These are phyloP conservation scores for Aptenodytes patagonicus DNA, from an alignment of 2,113 vertebrate genomes.

Conservation along the genomic window DNA sequence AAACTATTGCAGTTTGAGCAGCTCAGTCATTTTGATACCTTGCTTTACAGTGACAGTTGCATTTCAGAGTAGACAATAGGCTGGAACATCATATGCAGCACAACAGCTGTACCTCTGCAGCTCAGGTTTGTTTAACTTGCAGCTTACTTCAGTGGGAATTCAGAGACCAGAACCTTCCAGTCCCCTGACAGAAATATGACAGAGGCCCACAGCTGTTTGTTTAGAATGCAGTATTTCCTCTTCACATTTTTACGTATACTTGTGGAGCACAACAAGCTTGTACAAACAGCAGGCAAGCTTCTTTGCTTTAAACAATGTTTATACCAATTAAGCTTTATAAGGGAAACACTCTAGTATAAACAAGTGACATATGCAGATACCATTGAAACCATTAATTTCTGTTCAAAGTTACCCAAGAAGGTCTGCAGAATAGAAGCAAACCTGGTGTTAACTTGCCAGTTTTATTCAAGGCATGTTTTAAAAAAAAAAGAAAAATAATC, in stretches of 20 bases:
- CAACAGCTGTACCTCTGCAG: not conserved
- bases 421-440: not conserved
- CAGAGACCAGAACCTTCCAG: not conserved
- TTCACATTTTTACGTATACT: not conserved
- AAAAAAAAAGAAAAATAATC: not conserved
- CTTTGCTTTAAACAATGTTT: not conserved
- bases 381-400: not conserved
- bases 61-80: not conserved
- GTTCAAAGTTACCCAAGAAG: not conserved
- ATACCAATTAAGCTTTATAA: not conserved
- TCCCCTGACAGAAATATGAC: not conserved
- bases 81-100: not conserved
- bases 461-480: accelerated
- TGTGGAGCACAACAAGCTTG: not conserved
- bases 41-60: not conserved
- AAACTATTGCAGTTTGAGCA: not conserved
- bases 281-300: not conserved
- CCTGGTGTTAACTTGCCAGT: not conserved
- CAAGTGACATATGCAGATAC: not conserved
- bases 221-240: not conserved
- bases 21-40: not conserved
- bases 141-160: not conserved
- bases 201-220: not conserved
- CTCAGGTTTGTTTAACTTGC: not conserved
- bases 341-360: not conserved